These are phyloP conservation scores for Coelinius sp. DNA, from an alignment of 2,888 invertebrate species.

Conservation along the genomic window DNA sequence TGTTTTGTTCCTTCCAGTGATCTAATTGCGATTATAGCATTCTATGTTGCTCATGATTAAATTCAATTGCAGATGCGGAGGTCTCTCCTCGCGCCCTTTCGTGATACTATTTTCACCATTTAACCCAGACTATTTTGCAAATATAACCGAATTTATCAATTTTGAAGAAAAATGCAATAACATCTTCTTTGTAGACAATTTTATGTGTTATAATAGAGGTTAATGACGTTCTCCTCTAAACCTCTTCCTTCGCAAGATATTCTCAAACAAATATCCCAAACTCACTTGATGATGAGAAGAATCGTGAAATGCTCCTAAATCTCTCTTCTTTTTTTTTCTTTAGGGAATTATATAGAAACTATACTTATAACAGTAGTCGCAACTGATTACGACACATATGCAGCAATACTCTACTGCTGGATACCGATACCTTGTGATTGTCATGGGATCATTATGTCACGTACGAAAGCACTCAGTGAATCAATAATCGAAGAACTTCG, in stretches of 20 bases:
- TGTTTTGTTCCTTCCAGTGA: not conserved
- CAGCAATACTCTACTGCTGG: constrained; percentile 86
- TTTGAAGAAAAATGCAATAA: too few species aligned
- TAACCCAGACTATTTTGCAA: too few species aligned
- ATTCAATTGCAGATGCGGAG: not conserved
- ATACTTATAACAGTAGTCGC: constrained; percentile 82
- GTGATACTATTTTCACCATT: not conserved
- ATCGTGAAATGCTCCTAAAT: too few species aligned
- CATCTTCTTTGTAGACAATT: too few species aligned
- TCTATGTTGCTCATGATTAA: not conserved
- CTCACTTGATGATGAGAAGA: too few species aligned
- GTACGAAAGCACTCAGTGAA: constrained; percentile 80
- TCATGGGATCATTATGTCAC: constrained; percentile 87
- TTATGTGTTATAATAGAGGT: too few species aligned
- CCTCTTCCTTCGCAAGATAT: too few species aligned
- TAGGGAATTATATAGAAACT: constrained; percentile 80
- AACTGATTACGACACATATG: constrained; percentile 83
- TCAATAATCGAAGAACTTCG: constrained; percentile 81
- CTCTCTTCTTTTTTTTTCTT: too few species aligned
- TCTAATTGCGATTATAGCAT: not conserved
- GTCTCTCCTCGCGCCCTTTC: not conserved
- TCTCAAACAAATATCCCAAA: too few species aligned
- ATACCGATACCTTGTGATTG: constrained; percentile 81
- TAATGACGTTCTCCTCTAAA: too few species aligned
- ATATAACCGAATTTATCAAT: too few species aligned